A percentile compares a stretch with the other conserved stretches of the same genome.
These are phyloP conservation scores for Pleuronectes platessa DNA, from an alignment of 2,113 vertebrate species.

Conservation along the genomic window DNA sequence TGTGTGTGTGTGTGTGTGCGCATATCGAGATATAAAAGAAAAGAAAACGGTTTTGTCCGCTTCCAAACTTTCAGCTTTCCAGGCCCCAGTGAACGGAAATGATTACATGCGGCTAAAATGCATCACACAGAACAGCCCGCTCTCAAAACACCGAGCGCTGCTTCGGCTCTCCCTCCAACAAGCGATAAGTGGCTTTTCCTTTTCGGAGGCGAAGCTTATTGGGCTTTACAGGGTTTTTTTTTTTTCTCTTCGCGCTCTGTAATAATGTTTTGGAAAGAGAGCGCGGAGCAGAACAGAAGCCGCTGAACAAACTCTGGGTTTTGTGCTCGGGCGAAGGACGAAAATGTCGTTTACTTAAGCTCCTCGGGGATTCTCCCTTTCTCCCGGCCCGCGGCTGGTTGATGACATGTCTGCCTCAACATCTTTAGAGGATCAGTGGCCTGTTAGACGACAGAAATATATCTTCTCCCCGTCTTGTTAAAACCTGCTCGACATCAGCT, in stretches of 20 bases:
- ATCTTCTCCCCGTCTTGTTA: conserved; percentile 14
- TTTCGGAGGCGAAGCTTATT: conserved; percentile 20
- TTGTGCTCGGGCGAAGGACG: conserved; percentile 17
- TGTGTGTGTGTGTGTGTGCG: conserved; percentile 4
- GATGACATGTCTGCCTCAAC: conserved; percentile 32
- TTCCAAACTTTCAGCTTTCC: conserved; percentile 56
- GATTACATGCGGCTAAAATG: conserved; percentile 88
- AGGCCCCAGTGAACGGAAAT: conserved; percentile 80
- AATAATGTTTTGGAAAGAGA: conserved; percentile 55
- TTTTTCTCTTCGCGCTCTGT: conserved; percentile 26
- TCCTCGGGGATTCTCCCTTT: conserved; percentile 25
- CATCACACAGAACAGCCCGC: conserved; percentile 65
- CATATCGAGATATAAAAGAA: neutral
- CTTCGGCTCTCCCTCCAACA: conserved; percentile 38
- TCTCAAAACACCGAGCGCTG: conserved; percentile 25
- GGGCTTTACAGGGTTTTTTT: neutral
- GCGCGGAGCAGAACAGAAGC: conserved; percentile 57
- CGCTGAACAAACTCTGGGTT: conserved; percentile 48
- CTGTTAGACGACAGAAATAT: conserved; percentile 15
- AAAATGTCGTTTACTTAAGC: conserved; percentile 42
- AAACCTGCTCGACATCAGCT: neutral
- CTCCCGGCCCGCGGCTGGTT: conserved; percentile 9
- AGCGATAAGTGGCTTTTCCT: conserved; percentile 56
- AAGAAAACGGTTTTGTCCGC: conserved; percentile 67
- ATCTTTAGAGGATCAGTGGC: conserved; percentile 12